Evolutionary conservation across 2,888 invertebrate species (phyloP), one percentile per base, ranked within the genome.

Genomic region (Caenorhabditis angaria): DNA sequence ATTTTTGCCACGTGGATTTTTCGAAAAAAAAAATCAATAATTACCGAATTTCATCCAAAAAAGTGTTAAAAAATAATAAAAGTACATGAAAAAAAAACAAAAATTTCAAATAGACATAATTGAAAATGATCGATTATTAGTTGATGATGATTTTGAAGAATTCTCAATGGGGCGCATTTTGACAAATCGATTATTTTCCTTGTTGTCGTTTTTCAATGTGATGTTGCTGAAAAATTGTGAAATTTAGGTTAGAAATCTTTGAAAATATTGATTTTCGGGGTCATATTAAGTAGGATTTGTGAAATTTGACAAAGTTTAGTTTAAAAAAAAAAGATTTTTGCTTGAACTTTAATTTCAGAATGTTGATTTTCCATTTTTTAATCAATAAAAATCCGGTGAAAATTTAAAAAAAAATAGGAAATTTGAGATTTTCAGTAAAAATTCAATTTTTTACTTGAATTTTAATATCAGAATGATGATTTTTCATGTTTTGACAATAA

Each of bases 171-270:
- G 12, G 22, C 50, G 24, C 24, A 24, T 4, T 50, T 22, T 50
- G 41, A 41, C 41, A n/a, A n/a, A n/a, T 41, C 41, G 41, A 41
- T 12, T 14, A 18, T 41, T 18, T 18, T 8, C 4, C 22, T 22
- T 8, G 6, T 5, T 50, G n/a, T 50, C 50, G 20, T 50, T 22
- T 4, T 24, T 50, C 22, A 50, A 22, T 24, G 50, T 50, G 22
- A 50, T 22, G 22, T 20, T 50, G 50, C 50, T 50, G 50, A 50
- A 50, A 50, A 41, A 41, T n/a, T n/a, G n/a, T n/a, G n/a, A n/a
- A n/a, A n/a, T n/a, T n/a, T n/a, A n/a, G n/a, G 6, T 35, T 35
- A 35, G 14, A 35, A 35, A 35, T 10, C 14, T 10, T 35, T 10
- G 14, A 10, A 35, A 35, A 35, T 35, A 35, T 6, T 35, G 35